Evolutionary conservation across 2,797 vertebrate genomes (phyloP).

Genomic region (Megalops cyprinoides): DNA sequence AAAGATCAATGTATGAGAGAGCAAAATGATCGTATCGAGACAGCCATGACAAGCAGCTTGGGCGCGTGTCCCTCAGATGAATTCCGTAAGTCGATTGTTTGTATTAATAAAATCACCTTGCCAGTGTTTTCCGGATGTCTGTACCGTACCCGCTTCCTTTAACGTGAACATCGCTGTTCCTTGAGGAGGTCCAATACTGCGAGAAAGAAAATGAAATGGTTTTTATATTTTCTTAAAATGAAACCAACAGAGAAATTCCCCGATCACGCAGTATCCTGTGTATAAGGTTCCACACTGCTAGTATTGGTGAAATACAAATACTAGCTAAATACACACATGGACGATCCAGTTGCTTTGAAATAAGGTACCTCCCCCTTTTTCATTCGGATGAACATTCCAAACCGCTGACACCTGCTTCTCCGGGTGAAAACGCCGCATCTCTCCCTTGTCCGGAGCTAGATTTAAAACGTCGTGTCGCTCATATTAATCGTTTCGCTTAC

Average conservation of each 20-base stretch:
- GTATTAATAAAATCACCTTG: constrained; percentile 58
- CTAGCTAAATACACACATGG: constrained; percentile 29
- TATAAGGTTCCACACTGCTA: background rate
- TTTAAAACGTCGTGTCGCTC: constrained; percentile 40
- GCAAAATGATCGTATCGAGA: constrained; percentile 52
- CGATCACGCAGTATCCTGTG: background rate
- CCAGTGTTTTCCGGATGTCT: constrained; percentile 67
- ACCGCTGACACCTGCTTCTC: constrained; percentile 37
- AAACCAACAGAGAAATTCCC: constrained; percentile 18
- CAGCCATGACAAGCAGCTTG: constrained; percentile 62
- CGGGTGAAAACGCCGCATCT: constrained; percentile 29
- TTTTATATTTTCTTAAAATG: constrained; percentile 11
- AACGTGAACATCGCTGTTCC: constrained; percentile 59
- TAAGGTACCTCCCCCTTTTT: constrained; percentile 8
- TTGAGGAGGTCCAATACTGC: constrained; percentile 33
- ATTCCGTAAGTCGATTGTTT: constrained; percentile 53
- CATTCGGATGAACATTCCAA: constrained; percentile 13
- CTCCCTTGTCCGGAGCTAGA: constrained; percentile 17
- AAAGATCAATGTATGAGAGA: constrained; percentile 43
- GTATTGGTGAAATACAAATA: constrained; percentile 26
- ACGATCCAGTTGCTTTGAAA: background rate
- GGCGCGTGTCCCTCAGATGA: constrained; percentile 44
- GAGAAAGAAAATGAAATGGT: constrained; percentile 24
- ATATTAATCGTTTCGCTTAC: constrained; percentile 58
- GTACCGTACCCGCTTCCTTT: constrained; percentile 53